Base-by-base conservation (phyloP, 2,113 vertebrate genomes). In the Girardinichthys multiradiatus region DNA sequence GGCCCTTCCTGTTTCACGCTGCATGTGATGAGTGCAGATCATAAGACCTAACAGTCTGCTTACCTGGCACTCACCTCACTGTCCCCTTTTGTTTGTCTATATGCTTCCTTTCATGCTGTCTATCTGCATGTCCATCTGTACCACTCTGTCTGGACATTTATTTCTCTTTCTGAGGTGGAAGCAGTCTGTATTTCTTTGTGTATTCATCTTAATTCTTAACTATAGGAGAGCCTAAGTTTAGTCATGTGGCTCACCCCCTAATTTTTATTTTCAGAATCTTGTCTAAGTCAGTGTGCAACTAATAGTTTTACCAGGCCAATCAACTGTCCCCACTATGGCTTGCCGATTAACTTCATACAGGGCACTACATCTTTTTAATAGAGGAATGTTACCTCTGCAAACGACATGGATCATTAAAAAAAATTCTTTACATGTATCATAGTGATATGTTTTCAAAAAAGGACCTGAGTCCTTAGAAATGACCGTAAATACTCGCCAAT, bases 21-120 rank as follows among this genome's bases (percentile, higher is more conserved):
- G 90, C 19, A 81, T 71, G 76, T 84, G 84, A 88, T 77, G 85
- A 51, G 42, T 76, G 72, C 73, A 72, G 81, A 82, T 85, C 76
- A 80, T 68, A 66, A 63, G 80, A 70, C 81, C 84, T 54, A 58
- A 59, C 84, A 81, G 70, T 80, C 83, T 81, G 82, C 28, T 74
- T 80, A 80, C 81, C 80, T 88, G 85, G 85, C 87, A 79, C 59
- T 63, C 65, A 24, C 77, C 74, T 79, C 64, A 24, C 60, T 74
- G 11, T 31, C 48, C 74, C 37, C 69, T 54, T 54, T 45, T 67
- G 61, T 80, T 27, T 75, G 75, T 69, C 72, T 77, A 60, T 58
- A 73, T 79, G 66, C 48, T 63, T 76, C 57, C 59, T 12, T 75
- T 67, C 57, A 59, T 57, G 84, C 61, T 68, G 29, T 33, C 77